Conservation (phyloP, 2,797 vertebrate species). For the Neoniphon sammara region DNA sequence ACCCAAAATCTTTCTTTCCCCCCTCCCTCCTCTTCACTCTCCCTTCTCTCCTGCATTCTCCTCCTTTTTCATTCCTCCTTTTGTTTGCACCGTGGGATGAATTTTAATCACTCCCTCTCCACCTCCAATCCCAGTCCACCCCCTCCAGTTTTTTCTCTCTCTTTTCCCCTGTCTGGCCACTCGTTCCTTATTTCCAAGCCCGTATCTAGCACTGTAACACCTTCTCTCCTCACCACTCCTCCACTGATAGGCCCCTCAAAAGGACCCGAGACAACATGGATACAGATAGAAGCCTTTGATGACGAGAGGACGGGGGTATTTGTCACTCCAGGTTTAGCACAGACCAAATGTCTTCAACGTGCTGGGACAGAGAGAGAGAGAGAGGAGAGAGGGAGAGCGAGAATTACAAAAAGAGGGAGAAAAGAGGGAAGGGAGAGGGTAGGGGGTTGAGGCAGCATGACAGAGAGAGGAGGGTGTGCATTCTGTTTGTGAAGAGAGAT, state of each 20-base stretch:
- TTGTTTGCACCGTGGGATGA: constrained; percentile 87
- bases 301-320: constrained; percentile 48
- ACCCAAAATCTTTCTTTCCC: constrained; percentile 72
- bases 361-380: constrained; percentile 23
- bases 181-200: constrained; percentile 42
- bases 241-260: constrained; percentile 23
- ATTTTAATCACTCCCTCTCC: constrained; percentile 83
- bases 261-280: constrained; percentile 37
- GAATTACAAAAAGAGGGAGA: not conserved
- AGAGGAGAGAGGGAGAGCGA: constrained; percentile 36
- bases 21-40: constrained; percentile 56
- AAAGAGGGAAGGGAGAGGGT: constrained; percentile 28
- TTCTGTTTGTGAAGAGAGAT: constrained; percentile 75
- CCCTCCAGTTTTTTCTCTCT: constrained; percentile 29
- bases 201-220: constrained; percentile 42
- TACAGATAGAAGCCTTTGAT: constrained; percentile 48
- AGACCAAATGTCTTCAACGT: constrained; percentile 63
- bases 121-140: constrained; percentile 61
- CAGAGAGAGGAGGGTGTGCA: constrained; percentile 60
- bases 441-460: constrained; percentile 16
- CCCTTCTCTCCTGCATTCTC: constrained; percentile 72
- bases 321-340: constrained; percentile 59
- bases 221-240: constrained; percentile 31
- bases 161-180: constrained; percentile 29
- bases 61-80: constrained; percentile 82